Conservation (phyloP, 2,888 invertebrate genomes). For the Oxycera nigricornis region DNA sequence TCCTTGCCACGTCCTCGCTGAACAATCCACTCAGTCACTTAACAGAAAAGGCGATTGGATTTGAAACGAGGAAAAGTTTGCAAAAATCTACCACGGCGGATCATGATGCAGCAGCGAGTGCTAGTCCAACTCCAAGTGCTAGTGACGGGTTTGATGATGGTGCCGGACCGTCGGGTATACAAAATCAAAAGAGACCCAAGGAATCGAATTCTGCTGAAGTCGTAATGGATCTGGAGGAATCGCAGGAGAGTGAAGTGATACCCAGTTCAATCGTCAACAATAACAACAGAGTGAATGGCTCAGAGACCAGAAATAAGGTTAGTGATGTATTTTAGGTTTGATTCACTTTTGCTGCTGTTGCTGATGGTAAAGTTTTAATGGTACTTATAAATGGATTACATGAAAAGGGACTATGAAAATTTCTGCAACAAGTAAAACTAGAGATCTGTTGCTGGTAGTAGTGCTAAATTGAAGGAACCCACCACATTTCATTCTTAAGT, state of each 20-base stretch:
- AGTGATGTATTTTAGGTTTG: slow-evolving; percentile 7
- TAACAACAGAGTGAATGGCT: slow-evolving; percentile 46
- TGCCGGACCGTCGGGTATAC: background rate
- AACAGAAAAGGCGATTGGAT: slow-evolving; percentile 48
- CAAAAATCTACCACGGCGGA: slow-evolving; percentile 2
- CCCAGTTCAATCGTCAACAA: slow-evolving; percentile 46
- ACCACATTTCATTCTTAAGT: no score
- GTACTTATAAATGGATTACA: background rate
- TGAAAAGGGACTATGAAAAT: background rate
- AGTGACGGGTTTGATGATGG: slow-evolving; percentile 8
- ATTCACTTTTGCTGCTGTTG: background rate
- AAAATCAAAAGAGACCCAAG: background rate
- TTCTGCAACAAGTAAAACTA: no score
- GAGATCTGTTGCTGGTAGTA: no score
- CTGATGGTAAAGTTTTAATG: background rate
- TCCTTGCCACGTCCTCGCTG: background rate
- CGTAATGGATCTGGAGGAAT: slow-evolving; percentile 1
- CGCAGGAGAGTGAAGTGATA: slow-evolving; percentile 41
- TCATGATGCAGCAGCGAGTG: background rate
- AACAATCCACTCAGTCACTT: slow-evolving; percentile 60
- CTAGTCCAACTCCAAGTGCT: background rate
- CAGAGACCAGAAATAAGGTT: slow-evolving; percentile 41
- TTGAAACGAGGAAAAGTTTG: slow-evolving; percentile 40
- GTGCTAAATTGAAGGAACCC: no score
- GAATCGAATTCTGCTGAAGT: background rate